Base-by-base conservation (phyloP, 2,797 vertebrate species). In the Danio choprae region DNA sequence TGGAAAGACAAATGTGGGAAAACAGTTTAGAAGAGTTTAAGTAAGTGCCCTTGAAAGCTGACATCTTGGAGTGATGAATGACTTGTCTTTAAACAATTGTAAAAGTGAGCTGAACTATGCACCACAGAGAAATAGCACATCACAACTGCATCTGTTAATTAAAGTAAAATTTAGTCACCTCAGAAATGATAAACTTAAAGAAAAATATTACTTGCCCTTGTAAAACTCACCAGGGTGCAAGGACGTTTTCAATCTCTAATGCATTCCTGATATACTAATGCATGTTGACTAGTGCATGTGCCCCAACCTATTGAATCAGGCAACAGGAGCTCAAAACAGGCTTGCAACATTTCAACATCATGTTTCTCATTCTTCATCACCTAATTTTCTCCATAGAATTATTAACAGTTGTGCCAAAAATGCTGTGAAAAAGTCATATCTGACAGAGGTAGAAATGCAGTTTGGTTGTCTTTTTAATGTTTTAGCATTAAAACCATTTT, bases 21-120 rank as follows among this genome's bases (percentile, higher is more conserved):
- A 41, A 40, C 44, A 56, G 40, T 72, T 72, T 43, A 71, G 38
- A 56, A 58, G 13, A 67, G 68, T 71, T 74, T 70, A 56, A 69
- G n/a, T 63, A 80, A 80, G 62, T 69, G 48, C 36, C 72, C 63
- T 60, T 77, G n/a, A 77, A 78, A 50, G 59, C 46, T 79, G 64
- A 71, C 65, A 78, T 56, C n/a, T 65, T 64, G 43, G 29, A 75
- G 70, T 63, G 56, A 46, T 56, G 29, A 84, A 84, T 51, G 58
- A 18, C 46, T 10, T 15, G 7, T 70, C 43, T 76, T n/a, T 53
- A 73, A 82, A 78, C 50, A 82, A 76, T 68, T 56, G 74, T 40
- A 50, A 72, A 83, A 76, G 77, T 76, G 73, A 58, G 51, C 18
- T 41, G 3, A 72, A 59, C 51, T 29, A 73, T 63, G 77, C 56